Base-by-base conservation (phyloP, 2,888 invertebrate species). In the Kuschelorhynchus macadamiae region DNA sequence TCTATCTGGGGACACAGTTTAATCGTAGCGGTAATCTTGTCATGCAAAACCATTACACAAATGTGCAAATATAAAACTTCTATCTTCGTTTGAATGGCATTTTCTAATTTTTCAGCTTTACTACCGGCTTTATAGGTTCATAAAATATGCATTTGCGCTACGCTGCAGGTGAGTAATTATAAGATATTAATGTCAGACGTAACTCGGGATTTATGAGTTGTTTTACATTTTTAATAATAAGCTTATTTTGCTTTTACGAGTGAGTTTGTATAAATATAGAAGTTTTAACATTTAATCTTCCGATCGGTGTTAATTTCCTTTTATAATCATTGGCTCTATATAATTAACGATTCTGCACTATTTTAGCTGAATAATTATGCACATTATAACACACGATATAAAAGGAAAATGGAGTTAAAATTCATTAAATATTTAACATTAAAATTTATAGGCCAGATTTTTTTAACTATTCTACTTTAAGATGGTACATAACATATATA, bases 111-210 rank as follows among this genome's bases (percentile, higher is more conserved):
- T 36, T 36, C 9, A 36, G 36, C 36, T 25, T 36, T 36, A 36
- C 36, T 36, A n/a, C 36, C 12, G 36, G 3, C 5, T 36, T 36
- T 36, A 36, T 36, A 12, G 36, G 3, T 11, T 12, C 36, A 52
- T 61, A 61, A 61, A 61, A 52, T 52, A 61, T 52, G 52, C 61
- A 61, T 50, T 61, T n/a, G 12, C 20, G 32, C 39, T 47, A 39
- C 39, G 46, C 33, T 20, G 41, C 61, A 61, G 61, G 61, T 52
- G 41, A 66, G 66, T 52, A 66, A 66, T 66, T 66, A 66, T 47
- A 47, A 53, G 66, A 60, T 66, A 66, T 66, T 60, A 66, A 66
- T 60, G 66, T 60, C 60, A 60, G 53, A 66, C 16, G 59, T 66
- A 66, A 60, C 60, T 47, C 32, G 20, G 32, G 52, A 53, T 66